phyloP scores from a whole-genome alignment of 2,888 invertebrate species.

The Luffia ferchaultella region DNA sequence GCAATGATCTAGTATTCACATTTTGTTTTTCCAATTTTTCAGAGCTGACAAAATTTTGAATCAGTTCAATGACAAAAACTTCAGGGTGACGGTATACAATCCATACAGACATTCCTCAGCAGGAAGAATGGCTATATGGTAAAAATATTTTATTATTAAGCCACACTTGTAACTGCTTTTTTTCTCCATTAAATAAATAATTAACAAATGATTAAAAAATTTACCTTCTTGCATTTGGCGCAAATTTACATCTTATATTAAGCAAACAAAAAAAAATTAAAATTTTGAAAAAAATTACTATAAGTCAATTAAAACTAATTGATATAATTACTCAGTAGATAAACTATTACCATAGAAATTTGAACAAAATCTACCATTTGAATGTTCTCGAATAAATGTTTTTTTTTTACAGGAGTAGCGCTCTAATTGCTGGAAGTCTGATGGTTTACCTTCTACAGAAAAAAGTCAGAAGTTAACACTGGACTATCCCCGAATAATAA shows the following conservation, averaged over 20 bases:
- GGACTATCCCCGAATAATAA: too few relatives aligned
- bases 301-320: too few relatives aligned
- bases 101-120: slow-evolving; percentile 29
- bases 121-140: slow-evolving; percentile 38
- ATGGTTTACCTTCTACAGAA: slow-evolving; percentile 35
- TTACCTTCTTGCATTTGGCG: too few relatives aligned
- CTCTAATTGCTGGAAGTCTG: slow-evolving; percentile 42
- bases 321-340: too few relatives aligned
- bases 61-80: slow-evolving; percentile 33
- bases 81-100: slow-evolving; percentile 36
- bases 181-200: too few relatives aligned
- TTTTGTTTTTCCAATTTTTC: slow-evolving; percentile 17
- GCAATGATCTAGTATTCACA: too few relatives aligned
- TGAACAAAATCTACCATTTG: too few relatives aligned
- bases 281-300: neutral
- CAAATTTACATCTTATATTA: too few relatives aligned
- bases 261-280: neutral
- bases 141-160: slow-evolving; percentile 14
- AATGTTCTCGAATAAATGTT: too few relatives aligned
- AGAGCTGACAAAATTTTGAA: slow-evolving; percentile 43
- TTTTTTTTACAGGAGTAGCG: slow-evolving; percentile 46
- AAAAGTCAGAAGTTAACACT: slow-evolving; percentile 23
- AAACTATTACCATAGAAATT: too few relatives aligned
- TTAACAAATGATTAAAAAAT: too few relatives aligned
- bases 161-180: too few relatives aligned